Percentiles rank a stretch among this genome's conserved stretches.
Conservation (phyloP, 2,888 invertebrate genomes). For the Nasonovia ribisnigri region DNA sequence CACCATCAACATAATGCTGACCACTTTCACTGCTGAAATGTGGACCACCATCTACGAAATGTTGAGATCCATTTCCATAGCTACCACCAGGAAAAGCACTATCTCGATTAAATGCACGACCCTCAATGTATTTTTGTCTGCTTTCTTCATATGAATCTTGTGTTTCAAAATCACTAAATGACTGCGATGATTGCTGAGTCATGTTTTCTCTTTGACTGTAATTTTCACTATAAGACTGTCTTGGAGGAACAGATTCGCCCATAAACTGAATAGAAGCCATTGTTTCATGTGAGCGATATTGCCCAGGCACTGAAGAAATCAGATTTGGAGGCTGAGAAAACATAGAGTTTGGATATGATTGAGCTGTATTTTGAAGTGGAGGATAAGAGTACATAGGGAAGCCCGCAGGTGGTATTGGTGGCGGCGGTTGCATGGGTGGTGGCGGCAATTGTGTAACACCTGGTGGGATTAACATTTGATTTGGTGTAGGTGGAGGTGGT, state of each 20-base stretch:
- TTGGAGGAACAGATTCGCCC: constrained; percentile 17
- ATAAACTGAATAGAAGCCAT: constrained; percentile 42
- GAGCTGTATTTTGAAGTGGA: constrained; percentile 48
- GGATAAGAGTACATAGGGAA: constrained; percentile 47
- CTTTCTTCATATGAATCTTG: constrained; percentile 56
- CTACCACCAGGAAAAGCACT: constrained; percentile 6
- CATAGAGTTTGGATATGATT: constrained; percentile 58
- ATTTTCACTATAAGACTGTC: constrained; percentile 45
- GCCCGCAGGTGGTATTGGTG: constrained; percentile 42
- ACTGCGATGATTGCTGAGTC: background rate
- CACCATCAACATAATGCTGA: constrained; percentile 48
- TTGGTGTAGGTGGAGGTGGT: constrained; percentile 60
- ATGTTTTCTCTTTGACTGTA: constrained; percentile 58
- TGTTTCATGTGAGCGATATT: constrained; percentile 34
- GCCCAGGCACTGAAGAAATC: constrained; percentile 15
- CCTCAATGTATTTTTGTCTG: constrained; percentile 51
- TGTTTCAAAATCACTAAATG: constrained; percentile 43
- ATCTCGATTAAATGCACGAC: constrained; percentile 35
- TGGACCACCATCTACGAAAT: constrained; percentile 30
- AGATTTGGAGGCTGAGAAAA: constrained; percentile 59
- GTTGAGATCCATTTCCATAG: constrained; percentile 58
- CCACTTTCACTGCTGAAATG: constrained; percentile 46
- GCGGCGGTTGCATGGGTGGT: constrained; percentile 59
- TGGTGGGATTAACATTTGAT: constrained; percentile 55
- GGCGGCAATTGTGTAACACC: constrained; percentile 62